phyloP scores from a whole-genome alignment of 2,888 invertebrate genomes.

The Idaea biselata region DNA sequence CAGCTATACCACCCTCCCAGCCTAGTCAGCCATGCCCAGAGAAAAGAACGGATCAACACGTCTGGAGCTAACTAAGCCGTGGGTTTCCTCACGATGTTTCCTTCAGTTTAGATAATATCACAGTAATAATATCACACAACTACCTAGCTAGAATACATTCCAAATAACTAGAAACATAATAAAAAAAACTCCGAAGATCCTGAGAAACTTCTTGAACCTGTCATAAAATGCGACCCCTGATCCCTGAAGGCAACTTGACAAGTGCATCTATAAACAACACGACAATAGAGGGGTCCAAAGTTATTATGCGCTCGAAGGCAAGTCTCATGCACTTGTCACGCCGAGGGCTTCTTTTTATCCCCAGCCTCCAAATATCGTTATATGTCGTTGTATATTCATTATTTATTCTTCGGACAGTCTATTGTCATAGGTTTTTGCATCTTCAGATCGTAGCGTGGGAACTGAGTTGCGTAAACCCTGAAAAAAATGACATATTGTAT shows the following conservation, averaged over 20 bases:
- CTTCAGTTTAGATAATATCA: too few relatives aligned
- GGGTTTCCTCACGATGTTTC: background rate
- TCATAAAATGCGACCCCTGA: conserved; percentile 10
- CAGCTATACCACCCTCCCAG: too few relatives aligned
- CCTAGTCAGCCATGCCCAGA: too few relatives aligned
- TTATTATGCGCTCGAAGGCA: conserved; percentile 37
- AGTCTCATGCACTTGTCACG: conserved; percentile 62
- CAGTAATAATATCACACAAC: too few relatives aligned
- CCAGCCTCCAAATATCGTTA: conserved; percentile 49
- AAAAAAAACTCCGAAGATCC: background rate
- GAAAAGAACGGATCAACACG: too few relatives aligned
- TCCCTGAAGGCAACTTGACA: conserved; percentile 38
- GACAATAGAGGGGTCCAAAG: conserved; percentile 38
- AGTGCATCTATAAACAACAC: conserved; percentile 57
- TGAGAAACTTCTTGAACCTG: background rate
- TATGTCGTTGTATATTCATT: conserved; percentile 56
- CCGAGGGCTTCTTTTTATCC: conserved; percentile 52
- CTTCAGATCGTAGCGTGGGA: conserved; percentile 62
- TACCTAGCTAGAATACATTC: too few relatives aligned
- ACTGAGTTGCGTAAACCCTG: conserved; percentile 36
- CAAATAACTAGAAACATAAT: background rate
- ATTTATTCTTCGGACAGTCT: conserved; percentile 41
- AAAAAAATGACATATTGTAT: conserved; percentile 37
- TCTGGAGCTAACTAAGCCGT: too few relatives aligned
- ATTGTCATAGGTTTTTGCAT: conserved; percentile 57